Evolutionary conservation across 2,113 vertebrate genomes (phyloP), one percentile per base, ranked within the genome.

Genomic region (Bos javanicus): DNA sequence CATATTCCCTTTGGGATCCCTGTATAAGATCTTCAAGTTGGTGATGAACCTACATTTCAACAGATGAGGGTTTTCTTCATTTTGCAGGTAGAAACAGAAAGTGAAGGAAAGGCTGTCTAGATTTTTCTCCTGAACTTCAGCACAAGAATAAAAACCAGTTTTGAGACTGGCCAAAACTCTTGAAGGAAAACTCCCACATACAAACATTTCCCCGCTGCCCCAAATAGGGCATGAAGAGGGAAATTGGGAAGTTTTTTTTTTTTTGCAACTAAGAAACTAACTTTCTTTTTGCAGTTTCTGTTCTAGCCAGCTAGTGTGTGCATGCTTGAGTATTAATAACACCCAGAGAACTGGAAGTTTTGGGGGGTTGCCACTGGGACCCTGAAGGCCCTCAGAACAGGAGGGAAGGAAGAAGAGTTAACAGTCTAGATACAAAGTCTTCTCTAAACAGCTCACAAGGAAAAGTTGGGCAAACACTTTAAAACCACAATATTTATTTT

Each of bases 401-500:
- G n/a, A 71, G 26, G 52, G 67, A 87, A 82, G 60, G 52, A 87
- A 48, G 16, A 43, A 11, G 12, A 43, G 54, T 74, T 95, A 85
- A 97, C 67, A 91, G 92, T 93, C 95, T 91, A 83, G 50, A 76
- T 2, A 30, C 16, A 92, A 3, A 78, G 36, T 95, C 96, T 93
- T 98, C 94, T 97, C 94, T 59, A 94, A 98, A 97, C 7, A 82
- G 89, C 13, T 98, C 96, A 94, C 64, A 93, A 92, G 94, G 92
- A 97, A 98, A 71, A 95, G 60, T 2, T 94, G 96, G 96, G 3
- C 0, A 90, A 96, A 95, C 93, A 96, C 91, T 84, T 93, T 92
- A 95, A 98, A 98, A 90, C 62, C 94, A 97, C 94, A 60, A 36
- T 16, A 46, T 98, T 98, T 98, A 97, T 98, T 98, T 96, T 95